Conservation (phyloP, 2,113 vertebrate genomes). For the Rhinogobius similis region DNA sequence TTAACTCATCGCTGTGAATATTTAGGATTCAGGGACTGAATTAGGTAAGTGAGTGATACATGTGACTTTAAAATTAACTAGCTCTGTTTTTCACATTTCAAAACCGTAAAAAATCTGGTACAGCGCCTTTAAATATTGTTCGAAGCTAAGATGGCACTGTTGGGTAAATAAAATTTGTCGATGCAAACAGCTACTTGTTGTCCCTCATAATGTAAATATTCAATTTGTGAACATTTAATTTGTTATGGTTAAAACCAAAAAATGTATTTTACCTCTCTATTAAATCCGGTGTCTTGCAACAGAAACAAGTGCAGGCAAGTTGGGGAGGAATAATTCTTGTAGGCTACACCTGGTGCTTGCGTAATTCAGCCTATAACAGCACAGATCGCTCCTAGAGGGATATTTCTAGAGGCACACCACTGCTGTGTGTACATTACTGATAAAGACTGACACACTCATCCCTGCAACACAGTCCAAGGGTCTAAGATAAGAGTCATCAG, state of each 20-base stretch:
- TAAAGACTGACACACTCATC: conserved; percentile 13
- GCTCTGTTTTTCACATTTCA: too few relatives aligned
- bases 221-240: too few relatives aligned
- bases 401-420: neutral
- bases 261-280: neutral
- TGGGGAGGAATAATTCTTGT: neutral
- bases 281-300: neutral
- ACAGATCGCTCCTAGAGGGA: neutral
- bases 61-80: too few relatives aligned
- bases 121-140: too few relatives aligned
- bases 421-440: conserved; percentile 2
- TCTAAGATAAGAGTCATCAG: conserved; percentile 44
- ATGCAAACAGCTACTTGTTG: too few relatives aligned
- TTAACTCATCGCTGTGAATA: too few relatives aligned
- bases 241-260: too few relatives aligned
- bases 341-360: conserved; percentile 10
- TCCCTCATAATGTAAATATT: too few relatives aligned
- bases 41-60: too few relatives aligned
- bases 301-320: conserved; percentile 2
- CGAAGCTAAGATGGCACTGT: neutral
- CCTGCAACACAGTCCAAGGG: conserved; percentile 51
- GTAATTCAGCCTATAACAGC: neutral
- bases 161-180: neutral
- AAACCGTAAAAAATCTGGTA: too few relatives aligned
- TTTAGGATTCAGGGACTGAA: too few relatives aligned